These are phyloP conservation scores for Sminthurides aquaticus DNA, from an alignment of 2,888 invertebrate genomes.

Conservation along the genomic window DNA sequence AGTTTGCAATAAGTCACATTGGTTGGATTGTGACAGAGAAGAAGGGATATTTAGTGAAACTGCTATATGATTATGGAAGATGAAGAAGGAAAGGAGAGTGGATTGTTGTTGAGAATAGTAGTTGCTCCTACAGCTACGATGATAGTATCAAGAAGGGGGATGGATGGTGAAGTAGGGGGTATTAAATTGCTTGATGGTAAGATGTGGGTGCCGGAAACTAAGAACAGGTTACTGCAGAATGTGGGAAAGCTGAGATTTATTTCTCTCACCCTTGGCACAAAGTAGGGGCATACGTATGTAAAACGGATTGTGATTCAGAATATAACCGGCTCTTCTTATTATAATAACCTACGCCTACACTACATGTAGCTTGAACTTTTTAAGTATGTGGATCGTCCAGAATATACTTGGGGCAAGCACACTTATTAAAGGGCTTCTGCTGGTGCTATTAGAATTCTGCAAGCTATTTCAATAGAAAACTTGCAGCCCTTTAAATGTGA, in stretches of 20 bases:
- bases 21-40: neutral
- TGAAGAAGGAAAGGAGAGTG: neutral
- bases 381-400: no score
- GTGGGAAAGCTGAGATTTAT: conserved; percentile 42
- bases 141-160: neutral
- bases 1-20: neutral
- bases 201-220: conserved; percentile 35
- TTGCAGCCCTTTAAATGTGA: no score
- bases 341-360: no score
- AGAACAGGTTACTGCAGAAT: conserved; percentile 37
- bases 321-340: no score
- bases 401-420: no score
- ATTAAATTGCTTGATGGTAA: neutral
- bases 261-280: conserved; percentile 42
- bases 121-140: neutral
- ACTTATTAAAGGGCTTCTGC: no score
- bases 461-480: no score
- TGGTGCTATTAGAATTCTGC: no score
- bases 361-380: no score
- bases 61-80: neutral
- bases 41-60: neutral
- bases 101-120: neutral
- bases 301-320: neutral
- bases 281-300: neutral
- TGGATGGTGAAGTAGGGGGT: neutral